Conservation (phyloP, 2,797 vertebrate species). For the Poecilia gillii region DNA sequence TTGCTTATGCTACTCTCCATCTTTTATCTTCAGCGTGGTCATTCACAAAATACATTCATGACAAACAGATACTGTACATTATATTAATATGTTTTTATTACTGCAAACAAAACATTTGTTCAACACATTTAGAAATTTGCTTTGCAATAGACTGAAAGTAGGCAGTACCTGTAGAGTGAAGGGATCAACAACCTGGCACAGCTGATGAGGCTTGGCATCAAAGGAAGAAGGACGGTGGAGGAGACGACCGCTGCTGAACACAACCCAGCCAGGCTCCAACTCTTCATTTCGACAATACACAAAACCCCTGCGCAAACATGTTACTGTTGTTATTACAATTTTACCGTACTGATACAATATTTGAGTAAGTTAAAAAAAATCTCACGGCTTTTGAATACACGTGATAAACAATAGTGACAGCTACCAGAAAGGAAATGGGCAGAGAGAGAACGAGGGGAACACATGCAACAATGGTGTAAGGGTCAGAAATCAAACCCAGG, state of each 20-base stretch:
- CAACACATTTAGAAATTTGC: neutral
- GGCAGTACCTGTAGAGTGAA: slow-evolving; percentile 93
- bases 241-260: slow-evolving; percentile 87
- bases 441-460: neutral
- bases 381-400: neutral
- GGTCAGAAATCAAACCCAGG: neutral
- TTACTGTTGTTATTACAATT: neutral
- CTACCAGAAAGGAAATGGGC: neutral
- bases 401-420: neutral
- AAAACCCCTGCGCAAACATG: slow-evolving; percentile 87
- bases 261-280: slow-evolving; percentile 94
- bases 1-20: neutral
- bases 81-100: neutral
- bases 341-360: neutral
- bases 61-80: neutral
- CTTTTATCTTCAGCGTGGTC: neutral
- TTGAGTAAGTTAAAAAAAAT: neutral
- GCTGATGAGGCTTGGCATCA: slow-evolving; percentile 96
- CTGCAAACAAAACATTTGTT: neutral
- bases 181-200: slow-evolving; percentile 97
- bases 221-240: slow-evolving; percentile 95
- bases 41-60: neutral
- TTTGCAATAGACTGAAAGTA: neutral
- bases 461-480: neutral
- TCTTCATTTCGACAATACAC: slow-evolving; percentile 98